Evolutionary conservation across 2,113 vertebrate species (phyloP).

Genomic region (Laticauda colubrina): DNA sequence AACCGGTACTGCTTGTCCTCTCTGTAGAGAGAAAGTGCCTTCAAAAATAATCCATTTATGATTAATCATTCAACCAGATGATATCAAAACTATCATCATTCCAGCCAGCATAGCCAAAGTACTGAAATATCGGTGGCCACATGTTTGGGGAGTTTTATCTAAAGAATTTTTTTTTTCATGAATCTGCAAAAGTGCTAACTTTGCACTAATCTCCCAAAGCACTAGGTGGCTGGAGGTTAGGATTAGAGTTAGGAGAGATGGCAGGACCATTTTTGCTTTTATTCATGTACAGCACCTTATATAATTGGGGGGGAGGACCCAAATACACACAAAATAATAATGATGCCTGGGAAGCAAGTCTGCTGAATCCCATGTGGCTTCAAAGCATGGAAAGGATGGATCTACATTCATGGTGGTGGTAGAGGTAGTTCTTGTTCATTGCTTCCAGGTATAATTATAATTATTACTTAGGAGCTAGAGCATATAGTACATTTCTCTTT

Average conservation of each 20-base stretch:
- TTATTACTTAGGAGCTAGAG: not conserved
- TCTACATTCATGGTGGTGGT: not conserved
- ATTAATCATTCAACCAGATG: not conserved
- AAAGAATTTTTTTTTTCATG: not conserved
- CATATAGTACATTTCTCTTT: not conserved
- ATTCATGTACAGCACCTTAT: not conserved
- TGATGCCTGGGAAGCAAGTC: not conserved
- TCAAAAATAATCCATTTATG: not conserved
- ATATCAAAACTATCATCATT: not conserved
- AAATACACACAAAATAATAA: not conserved
- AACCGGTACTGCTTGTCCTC: not conserved
- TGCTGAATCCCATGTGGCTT: not conserved
- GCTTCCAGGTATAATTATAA: not conserved
- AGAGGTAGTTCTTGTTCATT: not conserved
- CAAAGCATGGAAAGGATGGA: not conserved
- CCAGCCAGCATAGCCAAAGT: not conserved
- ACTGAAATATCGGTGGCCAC: not conserved
- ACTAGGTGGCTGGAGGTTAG: not conserved
- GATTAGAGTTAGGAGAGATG: not conserved
- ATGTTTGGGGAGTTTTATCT: not conserved
- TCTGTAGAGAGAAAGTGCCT: not conserved
- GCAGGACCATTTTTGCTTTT: not conserved
- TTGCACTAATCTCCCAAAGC: not conserved
- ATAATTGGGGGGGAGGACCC: too few relatives aligned
- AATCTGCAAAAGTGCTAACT: not conserved